A percentile compares a stretch with the other conserved stretches of the same genome.
phyloP scores from a whole-genome alignment of 2,113 vertebrate genomes.

The Thunnus maccoyii region DNA sequence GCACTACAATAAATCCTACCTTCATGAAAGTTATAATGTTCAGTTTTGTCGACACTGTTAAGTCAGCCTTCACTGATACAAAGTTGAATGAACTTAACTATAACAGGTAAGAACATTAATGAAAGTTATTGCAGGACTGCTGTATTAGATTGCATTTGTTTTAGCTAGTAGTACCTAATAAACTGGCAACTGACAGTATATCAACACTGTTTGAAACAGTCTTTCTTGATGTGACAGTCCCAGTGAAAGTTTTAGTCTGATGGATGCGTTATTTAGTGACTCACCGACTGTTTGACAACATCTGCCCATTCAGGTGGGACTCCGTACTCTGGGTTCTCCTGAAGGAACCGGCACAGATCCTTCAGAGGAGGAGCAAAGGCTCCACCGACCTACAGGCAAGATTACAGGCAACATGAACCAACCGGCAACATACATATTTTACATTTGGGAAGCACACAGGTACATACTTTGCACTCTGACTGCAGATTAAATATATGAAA shows the following conservation, averaged over 20 bases:
- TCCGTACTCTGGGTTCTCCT: conserved; percentile 97
- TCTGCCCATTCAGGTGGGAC: conserved; percentile 98
- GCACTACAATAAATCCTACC: not conserved
- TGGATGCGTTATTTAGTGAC: conserved; percentile 40
- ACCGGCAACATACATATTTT: not conserved
- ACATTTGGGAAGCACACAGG: not conserved
- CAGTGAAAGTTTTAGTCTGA: not conserved
- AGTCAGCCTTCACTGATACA: no score
- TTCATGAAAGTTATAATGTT: no score
- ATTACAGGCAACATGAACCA: conserved; percentile 1
- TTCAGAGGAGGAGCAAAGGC: conserved; percentile 98
- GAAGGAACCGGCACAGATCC: conserved; percentile 95
- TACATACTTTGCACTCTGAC: not conserved
- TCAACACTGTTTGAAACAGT: not conserved
- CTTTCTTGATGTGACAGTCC: not conserved
- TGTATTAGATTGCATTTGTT: not conserved
- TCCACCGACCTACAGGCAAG: conserved; percentile 90
- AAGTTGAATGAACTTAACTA: no score
- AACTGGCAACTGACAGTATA: not conserved
- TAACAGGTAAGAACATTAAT: no score
- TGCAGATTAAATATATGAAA: no score
- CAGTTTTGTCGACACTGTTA: no score
- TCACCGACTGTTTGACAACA: conserved; percentile 95
- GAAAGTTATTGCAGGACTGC: no score
- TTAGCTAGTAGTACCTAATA: no score